These are phyloP conservation scores for Bombus affinis DNA, from an alignment of 1,140 invertebrate genomes.

Conservation along the genomic window DNA sequence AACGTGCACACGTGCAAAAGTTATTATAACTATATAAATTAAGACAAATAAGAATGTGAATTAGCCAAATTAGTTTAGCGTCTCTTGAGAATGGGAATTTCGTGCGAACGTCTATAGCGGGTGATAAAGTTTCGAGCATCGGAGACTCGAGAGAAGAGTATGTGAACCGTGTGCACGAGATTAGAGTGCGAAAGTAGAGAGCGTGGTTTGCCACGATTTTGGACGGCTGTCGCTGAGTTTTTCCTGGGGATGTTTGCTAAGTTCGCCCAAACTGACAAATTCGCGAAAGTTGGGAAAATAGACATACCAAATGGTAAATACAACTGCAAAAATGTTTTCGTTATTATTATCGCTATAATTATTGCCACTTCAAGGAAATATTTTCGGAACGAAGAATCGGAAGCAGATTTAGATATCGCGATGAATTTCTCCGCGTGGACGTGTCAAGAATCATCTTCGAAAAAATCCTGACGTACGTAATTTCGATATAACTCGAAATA, in stretches of 20 bases:
- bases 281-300: not conserved
- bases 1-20: too few species aligned
- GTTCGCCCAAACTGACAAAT: not conserved
- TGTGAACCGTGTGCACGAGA: not conserved
- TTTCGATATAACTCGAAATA: not conserved
- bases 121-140: not conserved
- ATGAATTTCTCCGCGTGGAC: not conserved
- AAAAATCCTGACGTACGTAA: not conserved
- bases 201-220: not conserved
- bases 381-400: too few species aligned
- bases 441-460: not conserved
- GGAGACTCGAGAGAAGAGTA: not conserved
- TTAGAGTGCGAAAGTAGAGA: conserved; percentile 3
- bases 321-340: not conserved
- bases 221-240: not conserved
- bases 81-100: not conserved
- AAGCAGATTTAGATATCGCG: not conserved
- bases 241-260: not conserved
- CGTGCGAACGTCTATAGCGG: not conserved
- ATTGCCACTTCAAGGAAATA: not conserved
- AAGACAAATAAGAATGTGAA: not conserved
- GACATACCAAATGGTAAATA: not conserved
- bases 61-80: not conserved
- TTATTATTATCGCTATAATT: not conserved
- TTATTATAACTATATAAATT: not conserved